Evolutionary conservation across 2,888 invertebrate species (phyloP), one percentile per base, ranked within the genome.

Genomic region (Phorcus lineatus): DNA sequence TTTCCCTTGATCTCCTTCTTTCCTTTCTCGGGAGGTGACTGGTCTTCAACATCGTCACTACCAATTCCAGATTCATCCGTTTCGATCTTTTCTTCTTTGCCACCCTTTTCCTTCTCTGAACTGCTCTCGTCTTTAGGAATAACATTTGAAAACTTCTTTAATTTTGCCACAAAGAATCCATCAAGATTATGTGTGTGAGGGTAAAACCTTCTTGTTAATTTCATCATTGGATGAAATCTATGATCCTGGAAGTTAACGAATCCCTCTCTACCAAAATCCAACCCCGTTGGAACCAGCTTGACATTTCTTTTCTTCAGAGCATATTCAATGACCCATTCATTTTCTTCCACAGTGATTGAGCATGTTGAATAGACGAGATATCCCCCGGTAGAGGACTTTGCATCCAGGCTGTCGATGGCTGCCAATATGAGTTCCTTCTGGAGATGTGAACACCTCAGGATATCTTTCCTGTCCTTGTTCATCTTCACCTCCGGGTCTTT

Each of bases 151-250:
- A 98, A 96, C 92, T 99, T 99, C 94, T 98, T 98, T 17, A 99
- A 93, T 94, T 99, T 99, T 0, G 99, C 99, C 0, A 99, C 98
- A 94, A 96, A 99, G 93, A 99, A 99, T 3, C 99, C 99, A 94
- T 99, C 99, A 96, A 99, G 97, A 92, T 99, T 99, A 92, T 99
- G 98, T 2, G 96, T 96, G 92, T 99, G 99, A 0, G 99, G 99
- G 94, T 99, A 99, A 94, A 97, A 98, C 77, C 99, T 95, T 91
- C 96, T 95, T 0, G 98, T 96, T 81, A 97, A 93, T 91, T 97
- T 97, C 93, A 99, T 93, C 16, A 96, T 96, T 0, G 97, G 97
- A 93, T 99, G 98, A 94, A 97, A 99, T 87, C 97, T 90, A 83
- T 93, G 91, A 80, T 93, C 92, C 80, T 94, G 92, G 88, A 93